Evolutionary conservation across 2,888 invertebrate genomes (phyloP).

Genomic region (Drosophila imparisetae): DNA sequence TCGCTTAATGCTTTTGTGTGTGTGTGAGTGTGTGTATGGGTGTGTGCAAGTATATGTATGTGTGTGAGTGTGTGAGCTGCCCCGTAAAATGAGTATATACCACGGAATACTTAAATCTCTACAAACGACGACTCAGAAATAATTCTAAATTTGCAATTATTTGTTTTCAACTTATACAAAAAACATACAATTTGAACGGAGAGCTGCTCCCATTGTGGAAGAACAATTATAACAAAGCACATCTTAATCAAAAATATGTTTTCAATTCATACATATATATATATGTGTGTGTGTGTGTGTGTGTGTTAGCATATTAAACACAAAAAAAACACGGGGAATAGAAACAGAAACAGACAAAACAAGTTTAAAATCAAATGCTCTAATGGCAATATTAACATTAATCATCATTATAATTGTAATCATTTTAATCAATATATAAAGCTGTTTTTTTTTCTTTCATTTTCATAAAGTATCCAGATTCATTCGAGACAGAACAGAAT

Average conservation of each 20-base stretch:
- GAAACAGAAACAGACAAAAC: slow-evolving; percentile 57
- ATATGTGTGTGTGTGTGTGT: slow-evolving; percentile 4
- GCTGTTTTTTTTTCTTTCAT: slow-evolving; percentile 47
- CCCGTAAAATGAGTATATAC: slow-evolving; percentile 48
- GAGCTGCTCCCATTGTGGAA: slow-evolving; percentile 38
- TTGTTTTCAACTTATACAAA: slow-evolving; percentile 36
- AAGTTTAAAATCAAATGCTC: slow-evolving; percentile 44
- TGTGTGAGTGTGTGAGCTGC: slow-evolving; percentile 55
- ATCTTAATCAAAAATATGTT: slow-evolving; percentile 36
- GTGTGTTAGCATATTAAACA: slow-evolving; percentile 49
- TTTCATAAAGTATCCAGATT: slow-evolving; percentile 35
- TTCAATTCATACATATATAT: slow-evolving; percentile 14
- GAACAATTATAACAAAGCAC: slow-evolving; percentile 55
- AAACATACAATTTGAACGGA: slow-evolving; percentile 41
- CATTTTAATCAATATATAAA: slow-evolving; percentile 74
- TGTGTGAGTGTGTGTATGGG: slow-evolving; percentile 26
- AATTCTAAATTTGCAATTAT: slow-evolving; percentile 7
- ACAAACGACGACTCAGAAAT: slow-evolving; percentile 35
- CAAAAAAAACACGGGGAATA: slow-evolving; percentile 56
- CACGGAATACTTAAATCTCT: slow-evolving; percentile 56
- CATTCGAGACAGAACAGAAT: slow-evolving; percentile 41
- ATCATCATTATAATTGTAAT: slow-evolving; percentile 44
- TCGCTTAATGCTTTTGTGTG: slow-evolving; percentile 73
- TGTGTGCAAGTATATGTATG: slow-evolving; percentile 23
- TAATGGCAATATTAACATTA: slow-evolving; percentile 55